These are phyloP conservation scores for Cinclus cinclus DNA, from an alignment of 2,113 vertebrate species.

Conservation along the genomic window DNA sequence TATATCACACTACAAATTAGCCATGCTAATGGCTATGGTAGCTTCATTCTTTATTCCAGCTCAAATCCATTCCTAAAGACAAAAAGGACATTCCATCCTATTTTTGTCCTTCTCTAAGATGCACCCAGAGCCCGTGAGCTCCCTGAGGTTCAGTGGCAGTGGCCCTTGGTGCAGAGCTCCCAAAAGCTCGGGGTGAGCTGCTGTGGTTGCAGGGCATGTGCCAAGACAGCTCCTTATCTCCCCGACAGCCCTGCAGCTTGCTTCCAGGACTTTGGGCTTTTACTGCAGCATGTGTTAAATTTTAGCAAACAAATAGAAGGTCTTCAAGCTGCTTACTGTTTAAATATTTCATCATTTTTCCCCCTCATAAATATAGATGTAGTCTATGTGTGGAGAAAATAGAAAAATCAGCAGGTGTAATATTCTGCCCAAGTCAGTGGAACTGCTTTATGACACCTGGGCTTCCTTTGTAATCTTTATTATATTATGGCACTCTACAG, in stretches of 20 bases:
- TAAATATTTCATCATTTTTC: conserved; percentile 38
- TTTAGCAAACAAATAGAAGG: conserved; percentile 40
- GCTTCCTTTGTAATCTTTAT: conserved; percentile 10
- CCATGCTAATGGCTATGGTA: not conserved
- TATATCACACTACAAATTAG: not conserved
- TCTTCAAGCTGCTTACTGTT: not conserved
- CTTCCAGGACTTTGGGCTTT: conserved; percentile 29
- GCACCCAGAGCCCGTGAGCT: not conserved
- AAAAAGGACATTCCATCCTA: not conserved
- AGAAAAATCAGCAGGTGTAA: not conserved
- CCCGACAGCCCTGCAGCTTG: conserved; percentile 18
- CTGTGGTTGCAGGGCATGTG: not conserved
- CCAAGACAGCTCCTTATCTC: not conserved
- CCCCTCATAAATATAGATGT: not conserved
- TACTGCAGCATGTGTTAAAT: not conserved
- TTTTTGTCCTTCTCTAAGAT: not conserved
- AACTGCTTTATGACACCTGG: not conserved
- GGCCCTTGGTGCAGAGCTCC: not conserved
- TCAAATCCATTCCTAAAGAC: not conserved
- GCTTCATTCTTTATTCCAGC: not conserved
- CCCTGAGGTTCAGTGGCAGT: not conserved
- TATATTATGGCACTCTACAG: not conserved
- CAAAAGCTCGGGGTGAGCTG: not conserved
- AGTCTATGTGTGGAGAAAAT: not conserved
- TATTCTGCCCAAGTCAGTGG: not conserved